These are phyloP conservation scores for Notodonta ziczac DNA, from an alignment of 2,888 invertebrate species.

Conservation along the genomic window DNA sequence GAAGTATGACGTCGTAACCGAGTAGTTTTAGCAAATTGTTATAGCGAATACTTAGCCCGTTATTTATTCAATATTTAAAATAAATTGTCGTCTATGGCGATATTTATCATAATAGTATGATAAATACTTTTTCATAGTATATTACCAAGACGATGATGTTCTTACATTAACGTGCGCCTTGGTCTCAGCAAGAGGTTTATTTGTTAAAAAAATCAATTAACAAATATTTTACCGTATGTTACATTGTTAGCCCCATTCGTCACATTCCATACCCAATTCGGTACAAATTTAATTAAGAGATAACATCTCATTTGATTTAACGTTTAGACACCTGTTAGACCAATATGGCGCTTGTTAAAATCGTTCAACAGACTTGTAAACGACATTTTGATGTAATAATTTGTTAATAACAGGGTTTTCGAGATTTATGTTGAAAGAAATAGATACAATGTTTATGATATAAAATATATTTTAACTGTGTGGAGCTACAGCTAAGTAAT, in stretches of 20 bases:
- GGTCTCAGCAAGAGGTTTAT: too few relatives aligned
- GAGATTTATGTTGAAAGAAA: background rate
- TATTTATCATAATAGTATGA: too few relatives aligned
- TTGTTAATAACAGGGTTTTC: background rate
- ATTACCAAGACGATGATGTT: too few relatives aligned
- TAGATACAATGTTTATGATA: background rate
- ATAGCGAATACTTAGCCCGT: too few relatives aligned
- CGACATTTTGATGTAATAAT: conserved; percentile 4
- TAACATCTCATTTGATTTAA: conserved; percentile 8
- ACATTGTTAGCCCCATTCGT: background rate
- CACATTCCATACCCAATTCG: background rate
- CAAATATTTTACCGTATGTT: background rate
- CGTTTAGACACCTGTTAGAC: conserved; percentile 1
- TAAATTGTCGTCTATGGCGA: too few relatives aligned
- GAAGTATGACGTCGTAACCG: too few relatives aligned
- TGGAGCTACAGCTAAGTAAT: too few relatives aligned
- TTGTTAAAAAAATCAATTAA: background rate
- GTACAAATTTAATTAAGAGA: conserved; percentile 10
- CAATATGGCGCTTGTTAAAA: conserved; percentile 8
- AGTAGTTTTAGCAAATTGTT: too few relatives aligned
- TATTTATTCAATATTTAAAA: too few relatives aligned
- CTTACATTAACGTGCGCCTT: too few relatives aligned
- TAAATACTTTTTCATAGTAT: too few relatives aligned
- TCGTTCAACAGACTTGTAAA: background rate
- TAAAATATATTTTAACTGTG: too few relatives aligned